Evolutionary conservation across 2,888 invertebrate species (phyloP).

Genomic region (Lysandra coridon): DNA sequence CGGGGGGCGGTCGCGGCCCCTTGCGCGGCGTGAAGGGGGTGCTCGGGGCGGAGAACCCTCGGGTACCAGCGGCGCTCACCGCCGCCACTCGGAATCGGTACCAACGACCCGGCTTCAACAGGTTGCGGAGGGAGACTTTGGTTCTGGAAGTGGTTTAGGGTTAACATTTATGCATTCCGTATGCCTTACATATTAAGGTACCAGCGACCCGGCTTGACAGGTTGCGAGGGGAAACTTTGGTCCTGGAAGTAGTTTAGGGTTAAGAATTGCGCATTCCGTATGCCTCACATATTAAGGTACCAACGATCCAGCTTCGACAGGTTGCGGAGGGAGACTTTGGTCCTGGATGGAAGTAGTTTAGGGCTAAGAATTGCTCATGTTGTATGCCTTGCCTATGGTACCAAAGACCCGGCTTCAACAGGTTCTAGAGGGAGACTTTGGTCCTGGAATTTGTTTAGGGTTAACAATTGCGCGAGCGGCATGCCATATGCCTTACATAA

Average conservation of each 20-base stretch:
- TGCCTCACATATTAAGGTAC: slow-evolving; percentile 83
- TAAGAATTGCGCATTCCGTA: too few relatives aligned
- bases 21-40: slow-evolving; percentile 79
- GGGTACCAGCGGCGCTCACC: slow-evolving; percentile 85
- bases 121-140: slow-evolving; percentile 75
- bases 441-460: slow-evolving; percentile 54
- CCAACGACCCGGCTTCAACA: slow-evolving; percentile 86
- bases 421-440: slow-evolving; percentile 75
- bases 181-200: slow-evolving; percentile 55
- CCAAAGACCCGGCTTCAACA: slow-evolving; percentile 85
- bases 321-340: slow-evolving; percentile 76
- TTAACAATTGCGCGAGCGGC: neutral
- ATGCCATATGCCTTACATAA: slow-evolving; percentile 63
- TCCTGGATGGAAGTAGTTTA: slow-evolving; percentile 54
- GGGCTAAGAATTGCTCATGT: neutral
- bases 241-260: slow-evolving; percentile 51
- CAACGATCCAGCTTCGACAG: slow-evolving; percentile 85
- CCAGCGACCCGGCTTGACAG: slow-evolving; percentile 85
- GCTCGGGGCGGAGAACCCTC: slow-evolving; percentile 84
- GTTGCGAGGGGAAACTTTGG: slow-evolving; percentile 76
- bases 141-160: slow-evolving; percentile 54
- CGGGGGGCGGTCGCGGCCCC: slow-evolving; percentile 82
- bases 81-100: slow-evolving; percentile 90
- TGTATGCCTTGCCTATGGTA: slow-evolving; percentile 63
- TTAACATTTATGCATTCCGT: neutral